Conservation (phyloP, 2,888 invertebrate species). For the Cephus pygmeus region DNA sequence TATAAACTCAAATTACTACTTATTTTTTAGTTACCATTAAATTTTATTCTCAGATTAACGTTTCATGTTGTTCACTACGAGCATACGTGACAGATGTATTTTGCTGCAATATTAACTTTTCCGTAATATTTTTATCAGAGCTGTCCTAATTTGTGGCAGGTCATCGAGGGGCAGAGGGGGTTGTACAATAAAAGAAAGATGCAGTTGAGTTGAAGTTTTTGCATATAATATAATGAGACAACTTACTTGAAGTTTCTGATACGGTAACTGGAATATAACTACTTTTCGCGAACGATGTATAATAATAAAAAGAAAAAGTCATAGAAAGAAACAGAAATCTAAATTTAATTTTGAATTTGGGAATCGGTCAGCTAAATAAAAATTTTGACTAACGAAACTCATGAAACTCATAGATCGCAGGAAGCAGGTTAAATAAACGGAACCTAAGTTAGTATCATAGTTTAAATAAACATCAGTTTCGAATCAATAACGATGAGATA, state of each 20-base stretch:
- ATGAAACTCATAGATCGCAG: neutral
- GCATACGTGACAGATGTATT: no score
- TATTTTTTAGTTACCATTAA: no score
- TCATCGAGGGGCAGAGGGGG: no score
- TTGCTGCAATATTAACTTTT: no score
- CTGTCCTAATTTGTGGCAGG: no score
- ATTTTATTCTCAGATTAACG: no score
- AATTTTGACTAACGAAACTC: neutral
- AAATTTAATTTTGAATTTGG: neutral
- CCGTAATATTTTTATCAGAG: no score
- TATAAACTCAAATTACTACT: no score
- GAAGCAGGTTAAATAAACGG: neutral
- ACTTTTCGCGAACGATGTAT: neutral
- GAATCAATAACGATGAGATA: neutral
- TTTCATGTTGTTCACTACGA: no score
- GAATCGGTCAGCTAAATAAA: neutral
- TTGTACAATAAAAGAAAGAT: no score
- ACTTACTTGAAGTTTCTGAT: neutral
- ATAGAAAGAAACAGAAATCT: neutral
- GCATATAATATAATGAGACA: neutral
- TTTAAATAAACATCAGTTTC: neutral
- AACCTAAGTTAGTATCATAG: neutral
- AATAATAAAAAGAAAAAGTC: neutral
- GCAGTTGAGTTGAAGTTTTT: no score
- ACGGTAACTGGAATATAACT: neutral